These are phyloP conservation scores for Oscheius sp. DNA, from an alignment of 2,888 invertebrate species.

Conservation along the genomic window DNA sequence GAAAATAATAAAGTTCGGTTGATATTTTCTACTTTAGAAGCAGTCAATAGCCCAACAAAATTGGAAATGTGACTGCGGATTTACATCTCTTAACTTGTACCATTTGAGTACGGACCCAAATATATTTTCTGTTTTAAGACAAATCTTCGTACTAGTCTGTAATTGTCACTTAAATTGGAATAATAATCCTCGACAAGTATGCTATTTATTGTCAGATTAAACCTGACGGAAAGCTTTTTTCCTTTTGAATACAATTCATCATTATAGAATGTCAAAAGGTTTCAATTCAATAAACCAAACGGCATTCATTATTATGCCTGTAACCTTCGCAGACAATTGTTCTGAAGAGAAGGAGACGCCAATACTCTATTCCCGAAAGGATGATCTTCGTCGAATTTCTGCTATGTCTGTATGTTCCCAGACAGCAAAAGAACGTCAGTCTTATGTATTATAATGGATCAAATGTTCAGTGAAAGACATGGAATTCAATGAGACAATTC, in stretches of 20 bases:
- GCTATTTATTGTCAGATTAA: no score
- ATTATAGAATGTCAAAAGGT: background rate
- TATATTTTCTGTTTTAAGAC: no score
- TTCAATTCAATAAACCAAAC: background rate
- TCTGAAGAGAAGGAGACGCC: background rate
- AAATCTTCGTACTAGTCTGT: no score
- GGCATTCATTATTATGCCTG: background rate
- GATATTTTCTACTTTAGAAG: no score
- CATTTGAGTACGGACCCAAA: no score
- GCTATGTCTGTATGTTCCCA: background rate
- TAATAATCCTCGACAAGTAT: no score
- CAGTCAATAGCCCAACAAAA: no score
- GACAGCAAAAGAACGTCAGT: background rate
- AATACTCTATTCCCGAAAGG: background rate
- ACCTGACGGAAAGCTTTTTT: no score
- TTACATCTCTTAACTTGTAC: no score
- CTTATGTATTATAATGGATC: background rate
- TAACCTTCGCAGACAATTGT: background rate
- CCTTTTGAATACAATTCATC: background rate
- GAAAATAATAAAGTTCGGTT: no score
- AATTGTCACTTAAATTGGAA: no score
- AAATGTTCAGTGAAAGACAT: background rate
- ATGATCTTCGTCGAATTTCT: background rate
- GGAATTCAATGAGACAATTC: background rate
- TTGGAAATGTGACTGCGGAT: no score